Evolutionary conservation across 92 coral and sea anemone genomes (phyloP).

Genomic region (Parazoanthus swiftii): DNA sequence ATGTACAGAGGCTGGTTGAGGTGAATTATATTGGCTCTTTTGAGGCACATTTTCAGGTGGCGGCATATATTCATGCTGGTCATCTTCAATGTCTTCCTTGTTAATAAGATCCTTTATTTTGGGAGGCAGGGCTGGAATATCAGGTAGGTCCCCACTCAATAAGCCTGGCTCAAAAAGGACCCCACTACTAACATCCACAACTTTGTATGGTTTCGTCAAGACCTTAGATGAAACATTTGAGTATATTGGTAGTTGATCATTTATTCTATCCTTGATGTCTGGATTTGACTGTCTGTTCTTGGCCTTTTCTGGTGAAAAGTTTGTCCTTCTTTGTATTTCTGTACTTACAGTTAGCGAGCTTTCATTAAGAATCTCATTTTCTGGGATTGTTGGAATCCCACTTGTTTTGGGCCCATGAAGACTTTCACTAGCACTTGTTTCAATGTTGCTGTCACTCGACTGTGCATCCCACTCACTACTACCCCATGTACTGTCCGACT

Average conservation of each 20-base stretch:
- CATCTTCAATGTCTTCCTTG: constrained; percentile 41
- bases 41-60: constrained; percentile 66
- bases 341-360: constrained; percentile 1
- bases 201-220: constrained; percentile 78
- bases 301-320: constrained; percentile 36
- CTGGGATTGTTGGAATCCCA: constrained; percentile 34
- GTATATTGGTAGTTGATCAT: constrained; percentile 50
- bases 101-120: constrained; percentile 66
- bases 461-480: constrained; percentile 51
- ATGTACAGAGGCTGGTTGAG: constrained; percentile 23
- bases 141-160: constrained; percentile 40
- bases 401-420: neutral
- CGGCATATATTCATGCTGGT: constrained; percentile 75
- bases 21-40: constrained; percentile 36
- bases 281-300: constrained; percentile 57
- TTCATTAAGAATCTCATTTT: constrained; percentile 29
- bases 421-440: constrained; percentile 15
- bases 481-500: constrained; percentile 54
- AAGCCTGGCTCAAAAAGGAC: constrained; percentile 47
- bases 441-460: constrained; percentile 20
- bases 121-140: constrained; percentile 82
- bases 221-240: constrained; percentile 62
- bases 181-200: constrained; percentile 85
- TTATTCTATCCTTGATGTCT: constrained; percentile 45
- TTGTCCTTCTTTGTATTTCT: constrained; percentile 23